Conservation (phyloP, 2,888 invertebrate species). For the Piscicola geometra region DNA sequence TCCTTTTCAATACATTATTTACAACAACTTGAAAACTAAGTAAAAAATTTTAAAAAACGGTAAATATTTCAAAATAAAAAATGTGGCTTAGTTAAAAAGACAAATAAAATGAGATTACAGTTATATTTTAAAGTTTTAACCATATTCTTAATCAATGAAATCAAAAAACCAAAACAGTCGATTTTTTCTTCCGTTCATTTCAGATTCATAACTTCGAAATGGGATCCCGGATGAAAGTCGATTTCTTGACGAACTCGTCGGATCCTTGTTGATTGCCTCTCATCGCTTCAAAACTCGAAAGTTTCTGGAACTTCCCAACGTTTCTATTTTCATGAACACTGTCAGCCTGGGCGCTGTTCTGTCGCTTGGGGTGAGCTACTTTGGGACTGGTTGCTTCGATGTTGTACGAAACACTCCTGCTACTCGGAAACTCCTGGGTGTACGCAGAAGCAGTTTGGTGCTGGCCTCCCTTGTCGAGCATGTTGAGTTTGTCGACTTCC, state of each 20-base stretch:
- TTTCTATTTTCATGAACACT: background rate
- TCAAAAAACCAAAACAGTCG: too few relatives aligned
- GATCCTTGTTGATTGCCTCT: background rate
- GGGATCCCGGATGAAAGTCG: background rate
- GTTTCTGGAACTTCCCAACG: background rate
- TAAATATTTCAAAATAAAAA: too few relatives aligned
- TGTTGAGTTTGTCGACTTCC: conserved; percentile 23
- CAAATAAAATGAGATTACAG: too few relatives aligned
- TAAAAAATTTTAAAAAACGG: too few relatives aligned
- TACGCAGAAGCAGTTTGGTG: background rate
- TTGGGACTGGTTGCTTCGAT: background rate
- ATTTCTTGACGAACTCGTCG: background rate
- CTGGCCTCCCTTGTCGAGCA: background rate
- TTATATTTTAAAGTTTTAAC: too few relatives aligned
- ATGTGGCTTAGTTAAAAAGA: too few relatives aligned
- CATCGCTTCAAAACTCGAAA: background rate
- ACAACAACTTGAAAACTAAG: too few relatives aligned
- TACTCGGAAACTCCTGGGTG: background rate
- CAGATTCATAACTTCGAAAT: too few relatives aligned
- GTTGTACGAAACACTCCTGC: background rate
- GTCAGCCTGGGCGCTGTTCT: too few relatives aligned
- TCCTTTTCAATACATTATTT: too few relatives aligned
- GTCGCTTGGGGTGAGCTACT: background rate
- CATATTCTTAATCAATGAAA: too few relatives aligned
- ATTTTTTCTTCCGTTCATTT: too few relatives aligned